Evolutionary conservation across 2,113 vertebrate species (phyloP), one percentile per base, ranked within the genome.

Genomic region (Oryzias melastigma): DNA sequence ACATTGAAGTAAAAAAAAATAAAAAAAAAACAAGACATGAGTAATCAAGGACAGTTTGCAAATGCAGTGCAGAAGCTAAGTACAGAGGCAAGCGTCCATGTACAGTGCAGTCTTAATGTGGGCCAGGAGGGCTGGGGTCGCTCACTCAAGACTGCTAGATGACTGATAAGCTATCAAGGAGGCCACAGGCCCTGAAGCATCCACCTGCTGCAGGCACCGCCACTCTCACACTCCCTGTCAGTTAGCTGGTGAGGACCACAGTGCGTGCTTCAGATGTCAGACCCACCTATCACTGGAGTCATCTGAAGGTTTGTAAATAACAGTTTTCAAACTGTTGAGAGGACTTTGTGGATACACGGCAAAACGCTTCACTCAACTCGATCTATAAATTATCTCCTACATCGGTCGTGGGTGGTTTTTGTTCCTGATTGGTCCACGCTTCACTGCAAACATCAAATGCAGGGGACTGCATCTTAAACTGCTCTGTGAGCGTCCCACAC

Each of bases 101-200:
- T 64, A 50, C 40, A 19, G 56, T 40, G 51, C 47, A 4, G 41
- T 54, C 52, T 75, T 63, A 54, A 46, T 15, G 63, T n/a, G 27
- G 43, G 65, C 73, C 41, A 63, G 81, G 56, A 67, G 77, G 83
- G 81, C 54, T 78, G 73, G 78, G 72, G 80, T 70, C 47, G 47
- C 54, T 75, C 20, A 35, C 62, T 75, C 52, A 44, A 60, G 20
- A 64, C 78, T 85, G 86, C 7, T 29, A 65, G 46, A 65, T 60
- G 47, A 78, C 82, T 88, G 90, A 91, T 91, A 89, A 58, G 78
- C 81, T 91, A 89, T 91, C 90, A 85, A 62, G 35, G 53, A 61
- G 52, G 71, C 67, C 71, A 69, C 86, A 88, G 81, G 87, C 76
- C 56, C 62, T 63, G 54, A 64, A 79, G 59, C 65, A 78, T 78